phyloP scores from a whole-genome alignment of 2,113 vertebrate species.

The Eudyptes chrysolophus region DNA sequence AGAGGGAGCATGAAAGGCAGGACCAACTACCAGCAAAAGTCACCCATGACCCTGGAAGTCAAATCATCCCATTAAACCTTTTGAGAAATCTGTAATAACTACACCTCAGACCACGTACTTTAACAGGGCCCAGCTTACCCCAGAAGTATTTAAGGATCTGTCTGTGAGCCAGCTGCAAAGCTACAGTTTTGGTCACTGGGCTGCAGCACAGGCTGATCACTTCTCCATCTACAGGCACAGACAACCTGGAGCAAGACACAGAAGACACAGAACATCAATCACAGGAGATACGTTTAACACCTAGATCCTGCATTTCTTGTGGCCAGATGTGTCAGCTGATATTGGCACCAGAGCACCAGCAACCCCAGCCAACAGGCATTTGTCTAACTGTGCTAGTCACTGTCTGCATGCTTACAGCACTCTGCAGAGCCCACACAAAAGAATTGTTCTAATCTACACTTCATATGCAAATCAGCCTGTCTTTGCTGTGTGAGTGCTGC shows the following conservation, averaged over 20 bases:
- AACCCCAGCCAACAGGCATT: background rate
- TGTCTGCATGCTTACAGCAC: background rate
- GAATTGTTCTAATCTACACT: background rate
- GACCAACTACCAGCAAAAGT: background rate
- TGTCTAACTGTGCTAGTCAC: background rate
- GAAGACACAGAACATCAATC: background rate
- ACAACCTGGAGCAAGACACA: slow-evolving; percentile 67
- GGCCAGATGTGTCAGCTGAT: background rate
- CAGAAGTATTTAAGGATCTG: slow-evolving; percentile 82
- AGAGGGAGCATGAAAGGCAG: background rate
- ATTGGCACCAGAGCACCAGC: background rate
- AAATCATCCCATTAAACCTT: background rate
- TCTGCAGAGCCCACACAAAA: background rate
- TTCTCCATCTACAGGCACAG: slow-evolving; percentile 79
- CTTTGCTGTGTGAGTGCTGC: background rate
- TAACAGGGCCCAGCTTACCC: slow-evolving; percentile 72
- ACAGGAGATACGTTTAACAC: background rate
- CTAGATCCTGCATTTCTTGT: background rate
- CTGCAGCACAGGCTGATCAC: slow-evolving; percentile 81
- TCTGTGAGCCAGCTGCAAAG: slow-evolving; percentile 85
- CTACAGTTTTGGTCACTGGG: slow-evolving; percentile 77
- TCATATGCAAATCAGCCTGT: background rate
- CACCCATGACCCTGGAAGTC: background rate
- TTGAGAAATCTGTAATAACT: background rate
- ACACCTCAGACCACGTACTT: background rate